Evolutionary conservation across 2,797 vertebrate genomes (phyloP).

Genomic region (Coranthus polyacanthus): DNA sequence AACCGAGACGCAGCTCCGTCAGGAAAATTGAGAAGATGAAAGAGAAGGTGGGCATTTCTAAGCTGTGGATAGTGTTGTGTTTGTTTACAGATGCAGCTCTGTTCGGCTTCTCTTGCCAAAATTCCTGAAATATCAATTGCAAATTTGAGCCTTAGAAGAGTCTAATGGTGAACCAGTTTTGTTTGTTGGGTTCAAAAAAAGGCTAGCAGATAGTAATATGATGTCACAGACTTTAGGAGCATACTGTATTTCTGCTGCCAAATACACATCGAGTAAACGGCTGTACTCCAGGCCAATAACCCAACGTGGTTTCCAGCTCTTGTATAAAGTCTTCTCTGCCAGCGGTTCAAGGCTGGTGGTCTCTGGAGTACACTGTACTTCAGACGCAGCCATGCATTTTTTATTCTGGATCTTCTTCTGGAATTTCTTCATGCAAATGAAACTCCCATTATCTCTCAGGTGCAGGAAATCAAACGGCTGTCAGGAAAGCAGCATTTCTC

Average conservation of each 20-base stretch:
- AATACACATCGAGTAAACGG: conserved; percentile 24
- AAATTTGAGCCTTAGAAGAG: conserved; percentile 11
- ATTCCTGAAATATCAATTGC: conserved; percentile 9
- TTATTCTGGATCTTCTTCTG: conserved; percentile 48
- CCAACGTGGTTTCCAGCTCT: conserved; percentile 37
- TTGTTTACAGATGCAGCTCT: neutral
- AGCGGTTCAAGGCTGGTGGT: conserved; percentile 20
- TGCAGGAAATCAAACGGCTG: conserved; percentile 65
- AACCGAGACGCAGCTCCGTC: conserved; percentile 91
- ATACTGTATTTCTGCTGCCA: conserved; percentile 38
- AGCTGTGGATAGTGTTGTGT: too few relatives aligned
- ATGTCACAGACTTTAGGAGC: conserved; percentile 29
- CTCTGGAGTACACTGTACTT: conserved; percentile 53
- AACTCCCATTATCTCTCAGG: conserved; percentile 61
- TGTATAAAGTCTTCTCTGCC: conserved; percentile 33
- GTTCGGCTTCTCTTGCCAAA: conserved; percentile 3
- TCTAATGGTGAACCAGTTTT: neutral
- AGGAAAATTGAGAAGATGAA: conserved; percentile 98
- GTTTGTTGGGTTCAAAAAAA: conserved; percentile 5
- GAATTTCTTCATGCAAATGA: conserved; percentile 68
- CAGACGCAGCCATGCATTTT: conserved; percentile 46
- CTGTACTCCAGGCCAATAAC: conserved; percentile 29
- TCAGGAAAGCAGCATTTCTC: conserved; percentile 36
- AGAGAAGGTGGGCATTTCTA: conserved; percentile 86
- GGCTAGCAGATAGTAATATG: conserved; percentile 10